Conservation (phyloP, 2,888 invertebrate species). For the Lysandra coridon region DNA sequence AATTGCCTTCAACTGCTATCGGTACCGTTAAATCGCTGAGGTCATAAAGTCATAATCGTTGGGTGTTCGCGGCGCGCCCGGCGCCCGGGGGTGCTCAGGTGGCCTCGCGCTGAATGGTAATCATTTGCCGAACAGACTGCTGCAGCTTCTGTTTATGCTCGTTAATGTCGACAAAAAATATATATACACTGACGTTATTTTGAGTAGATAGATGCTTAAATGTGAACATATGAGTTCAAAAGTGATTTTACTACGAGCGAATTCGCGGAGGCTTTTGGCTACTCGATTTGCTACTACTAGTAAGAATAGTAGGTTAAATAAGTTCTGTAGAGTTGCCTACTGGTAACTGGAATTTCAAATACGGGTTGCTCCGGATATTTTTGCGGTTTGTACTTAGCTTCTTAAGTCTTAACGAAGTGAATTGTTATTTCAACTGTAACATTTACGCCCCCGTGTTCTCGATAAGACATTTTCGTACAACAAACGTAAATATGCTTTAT, state of each 20-base stretch:
- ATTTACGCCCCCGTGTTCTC: background rate
- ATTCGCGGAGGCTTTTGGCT: too few relatives aligned
- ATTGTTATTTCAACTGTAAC: background rate
- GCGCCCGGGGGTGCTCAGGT: constrained; percentile 32
- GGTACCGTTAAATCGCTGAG: constrained; percentile 30
- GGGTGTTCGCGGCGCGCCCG: constrained; percentile 19
- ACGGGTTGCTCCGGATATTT: background rate
- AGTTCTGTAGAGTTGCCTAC: too few relatives aligned
- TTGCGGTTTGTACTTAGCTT: background rate
- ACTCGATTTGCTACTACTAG: too few relatives aligned
- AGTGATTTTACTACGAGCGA: too few relatives aligned
- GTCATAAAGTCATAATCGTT: constrained; percentile 33
- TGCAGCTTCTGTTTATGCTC: background rate
- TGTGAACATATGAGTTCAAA: too few relatives aligned
- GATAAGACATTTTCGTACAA: background rate
- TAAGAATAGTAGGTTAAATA: too few relatives aligned
- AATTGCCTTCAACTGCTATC: background rate
- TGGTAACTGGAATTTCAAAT: too few relatives aligned
- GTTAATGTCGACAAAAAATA: background rate
- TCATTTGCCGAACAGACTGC: constrained; percentile 2
- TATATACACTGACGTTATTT: background rate
- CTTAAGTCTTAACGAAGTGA: background rate
- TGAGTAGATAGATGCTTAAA: too few relatives aligned
- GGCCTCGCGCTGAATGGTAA: constrained; percentile 31
- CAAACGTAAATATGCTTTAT: constrained; percentile 15